Base-by-base conservation (phyloP, 2,113 vertebrate genomes). In the Neodontobutis hainanensis region DNA sequence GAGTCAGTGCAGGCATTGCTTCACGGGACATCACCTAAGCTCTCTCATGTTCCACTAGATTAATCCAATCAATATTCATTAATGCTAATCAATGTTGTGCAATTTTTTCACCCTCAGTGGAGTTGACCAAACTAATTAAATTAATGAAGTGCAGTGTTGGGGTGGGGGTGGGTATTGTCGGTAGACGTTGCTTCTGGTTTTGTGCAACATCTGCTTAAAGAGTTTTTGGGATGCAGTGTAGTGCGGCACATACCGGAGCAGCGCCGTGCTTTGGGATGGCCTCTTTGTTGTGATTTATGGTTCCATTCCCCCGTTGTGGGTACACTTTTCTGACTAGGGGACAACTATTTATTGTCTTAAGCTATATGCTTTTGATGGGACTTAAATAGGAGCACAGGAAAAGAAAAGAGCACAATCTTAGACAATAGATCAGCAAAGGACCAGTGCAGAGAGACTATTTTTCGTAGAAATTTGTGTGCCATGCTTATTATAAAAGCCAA, bases 51-150 rank as follows among this genome's bases (percentile, higher is more conserved):
- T 87, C 75, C 47, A 49, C 85, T 66, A 76, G 77, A 92, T 91
- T 90, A 82, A 88, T 85, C 78, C 40, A 78, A 85, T 93, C 91
- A 82, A 90, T 91, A 84, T 85, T 87, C 87, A 89, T 92, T 90
- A 88, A 85, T 85, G 75, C 47, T 68, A 76, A 88, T 91, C 87
- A 66, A 88, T 89, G 77, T 66, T 42, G 40, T 66, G 69, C 62
- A 81, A 82, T 76, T 69, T 68, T 65, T 46, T 36, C 57, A 16
- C 50, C 75, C 73, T 65, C 52, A 46, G 69, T 75, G 75, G 68
- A 83, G 53, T 59, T 34, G 59, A 73, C 58, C 64, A 70, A 78
- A 77, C 68, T 85, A 83, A 87, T 80, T 67, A 87, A 75, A 80
- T 80, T 80, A 88, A 86, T 85, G 70, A 84, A 85, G 77, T 85